A percentile compares a stretch with the other conserved stretches of the same genome.
Conservation (phyloP, 2,113 vertebrate species). For the Mungos mungo region DNA sequence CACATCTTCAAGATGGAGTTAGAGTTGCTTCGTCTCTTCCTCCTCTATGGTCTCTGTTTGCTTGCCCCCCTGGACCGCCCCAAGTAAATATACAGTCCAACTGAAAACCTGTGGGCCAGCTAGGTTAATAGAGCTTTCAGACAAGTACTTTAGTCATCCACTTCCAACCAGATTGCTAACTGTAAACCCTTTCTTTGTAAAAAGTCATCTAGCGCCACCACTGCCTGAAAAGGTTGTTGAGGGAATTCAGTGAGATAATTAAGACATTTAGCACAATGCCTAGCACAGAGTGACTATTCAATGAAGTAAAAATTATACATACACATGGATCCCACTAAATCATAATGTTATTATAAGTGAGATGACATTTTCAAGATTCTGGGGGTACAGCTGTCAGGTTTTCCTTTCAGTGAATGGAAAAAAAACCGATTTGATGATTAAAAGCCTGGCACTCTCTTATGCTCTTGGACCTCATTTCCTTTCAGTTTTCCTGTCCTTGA, state of each 20-base stretch:
- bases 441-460: not conserved
- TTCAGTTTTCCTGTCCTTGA: not conserved
- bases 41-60: not conserved
- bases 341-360: constrained; percentile 9
- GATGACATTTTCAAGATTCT: not conserved
- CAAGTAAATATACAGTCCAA: not conserved
- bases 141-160: not conserved
- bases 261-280: not conserved
- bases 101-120: not conserved
- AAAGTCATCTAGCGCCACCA: not conserved
- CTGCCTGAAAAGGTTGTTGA: not conserved
- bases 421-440: not conserved
- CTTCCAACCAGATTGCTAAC: not conserved
- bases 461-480: not conserved
- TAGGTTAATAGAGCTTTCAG: not conserved
- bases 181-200: not conserved
- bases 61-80: not conserved
- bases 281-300: not conserved
- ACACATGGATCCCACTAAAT: not conserved
- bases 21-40: not conserved
- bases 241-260: not conserved
- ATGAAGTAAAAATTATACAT: not conserved
- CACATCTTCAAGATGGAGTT: not conserved
- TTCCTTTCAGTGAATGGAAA: not conserved
- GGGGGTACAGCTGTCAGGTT: not conserved